These are phyloP conservation scores for Netelia fuscicornis DNA, from an alignment of 2,888 invertebrate genomes.

Conservation along the genomic window DNA sequence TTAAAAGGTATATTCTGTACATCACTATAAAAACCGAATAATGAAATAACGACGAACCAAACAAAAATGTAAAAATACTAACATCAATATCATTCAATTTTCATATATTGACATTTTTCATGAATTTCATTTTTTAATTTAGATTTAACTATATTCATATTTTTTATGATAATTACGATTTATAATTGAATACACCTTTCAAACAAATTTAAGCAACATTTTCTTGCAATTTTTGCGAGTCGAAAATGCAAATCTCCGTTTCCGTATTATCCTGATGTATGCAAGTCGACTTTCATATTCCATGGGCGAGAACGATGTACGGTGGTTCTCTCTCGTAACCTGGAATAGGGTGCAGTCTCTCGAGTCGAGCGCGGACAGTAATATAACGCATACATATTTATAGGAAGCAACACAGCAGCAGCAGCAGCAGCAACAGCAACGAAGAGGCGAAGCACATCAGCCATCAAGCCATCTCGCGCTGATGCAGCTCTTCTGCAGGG, in stretches of 20 bases:
- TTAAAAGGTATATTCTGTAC: too few relatives aligned
- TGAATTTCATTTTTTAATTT: too few relatives aligned
- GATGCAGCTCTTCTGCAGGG: conserved; percentile 65
- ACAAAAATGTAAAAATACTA: too few relatives aligned
- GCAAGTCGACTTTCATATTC: not conserved
- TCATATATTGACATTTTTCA: too few relatives aligned
- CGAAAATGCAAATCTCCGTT: not conserved
- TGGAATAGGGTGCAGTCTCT: conserved; percentile 38
- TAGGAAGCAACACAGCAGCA: conserved; percentile 64
- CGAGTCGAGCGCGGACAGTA: conserved; percentile 69
- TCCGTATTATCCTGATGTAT: not conserved
- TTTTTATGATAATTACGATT: too few relatives aligned
- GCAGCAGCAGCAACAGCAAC: conserved; percentile 2
- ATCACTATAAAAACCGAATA: too few relatives aligned
- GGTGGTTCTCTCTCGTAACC: not conserved
- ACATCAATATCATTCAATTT: too few relatives aligned
- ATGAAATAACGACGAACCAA: too few relatives aligned
- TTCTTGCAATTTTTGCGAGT: too few relatives aligned
- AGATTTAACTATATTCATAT: too few relatives aligned
- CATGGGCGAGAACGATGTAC: not conserved
- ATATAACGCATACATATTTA: conserved; percentile 80
- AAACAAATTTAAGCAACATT: not conserved
- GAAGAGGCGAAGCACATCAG: conserved; percentile 26
- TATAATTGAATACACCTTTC: too few relatives aligned
- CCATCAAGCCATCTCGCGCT: conserved; percentile 33